Evolutionary conservation across 2,113 vertebrate species (phyloP), one percentile per base, ranked within the genome.

Genomic region (Muntiacus reevesi): DNA sequence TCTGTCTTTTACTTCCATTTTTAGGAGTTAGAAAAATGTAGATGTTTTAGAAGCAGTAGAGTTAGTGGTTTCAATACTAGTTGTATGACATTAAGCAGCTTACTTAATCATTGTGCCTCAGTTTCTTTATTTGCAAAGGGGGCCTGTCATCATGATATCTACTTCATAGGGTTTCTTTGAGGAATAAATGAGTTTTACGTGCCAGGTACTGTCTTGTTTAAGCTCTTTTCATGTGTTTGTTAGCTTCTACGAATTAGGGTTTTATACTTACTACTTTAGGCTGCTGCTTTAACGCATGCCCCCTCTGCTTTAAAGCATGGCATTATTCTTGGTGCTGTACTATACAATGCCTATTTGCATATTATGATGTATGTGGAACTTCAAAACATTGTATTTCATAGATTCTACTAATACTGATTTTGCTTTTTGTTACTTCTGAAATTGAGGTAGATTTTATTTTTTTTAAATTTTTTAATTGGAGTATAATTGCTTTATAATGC

Each of bases 311-410:
- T 95, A 59, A 79, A 76, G 12, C 28, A n/a, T 81, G 23, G 14
- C 30, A 16, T 91, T 95, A 25, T 64, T 94, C 52, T 67, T 79
- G 57, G 25, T 96, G 36, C 45, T 92, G 5, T 74, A 15, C 27
- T 81, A 3, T 36, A 27, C 0, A 50, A 1, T 94, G 47, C 19
- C 10, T 87, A 0, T 74, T 82, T 94, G 54, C 23, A 27, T 60
- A 52, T 78, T 33, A 74, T 36, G 36, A 23, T 96, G 33, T 91
- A 33, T 88, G 60, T 83, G 86, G 45, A 95, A 85, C 30, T 88
- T 92, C 45, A 94, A 64, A 95, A 76, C 85, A 27, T 74, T 47
- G n/a, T 50, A 91, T 86, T 89, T 96, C 54, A 60, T 96, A 95
- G 79, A n/a, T 87, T 78, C 27, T 96, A 5, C 43, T 92, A 8